Evolutionary conservation across 2,113 vertebrate genomes (phyloP).

Genomic region (Alethe castanea): DNA sequence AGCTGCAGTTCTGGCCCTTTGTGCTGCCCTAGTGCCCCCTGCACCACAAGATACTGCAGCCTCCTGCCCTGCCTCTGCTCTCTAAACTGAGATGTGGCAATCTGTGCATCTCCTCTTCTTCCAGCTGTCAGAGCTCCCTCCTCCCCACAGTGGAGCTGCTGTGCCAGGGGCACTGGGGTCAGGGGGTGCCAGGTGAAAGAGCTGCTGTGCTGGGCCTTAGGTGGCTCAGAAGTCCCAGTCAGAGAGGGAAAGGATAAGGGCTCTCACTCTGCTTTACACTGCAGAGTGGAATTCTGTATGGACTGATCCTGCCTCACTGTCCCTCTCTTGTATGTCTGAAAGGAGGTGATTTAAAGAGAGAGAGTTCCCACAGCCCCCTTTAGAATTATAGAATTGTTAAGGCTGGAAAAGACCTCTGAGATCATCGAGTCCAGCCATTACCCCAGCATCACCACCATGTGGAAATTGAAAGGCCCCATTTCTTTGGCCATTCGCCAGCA

Average conservation of each 20-base stretch:
- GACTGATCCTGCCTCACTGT: background rate
- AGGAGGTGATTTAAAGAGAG: background rate
- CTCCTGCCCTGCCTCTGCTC: background rate
- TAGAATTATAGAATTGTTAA: background rate
- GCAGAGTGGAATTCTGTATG: background rate
- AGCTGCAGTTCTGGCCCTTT: background rate
- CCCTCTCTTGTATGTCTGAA: background rate
- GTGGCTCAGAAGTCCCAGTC: background rate
- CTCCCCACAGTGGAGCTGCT: background rate
- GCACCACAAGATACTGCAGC: background rate
- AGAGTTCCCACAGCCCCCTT: background rate
- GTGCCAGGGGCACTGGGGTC: background rate
- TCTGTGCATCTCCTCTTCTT: background rate
- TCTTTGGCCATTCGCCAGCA: background rate
- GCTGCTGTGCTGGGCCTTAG: background rate
- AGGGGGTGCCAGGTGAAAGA: background rate
- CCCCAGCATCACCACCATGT: background rate
- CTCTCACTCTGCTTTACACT: background rate
- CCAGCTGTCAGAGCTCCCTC: background rate
- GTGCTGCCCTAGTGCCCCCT: background rate
- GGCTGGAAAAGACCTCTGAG: background rate
- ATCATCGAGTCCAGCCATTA: background rate
- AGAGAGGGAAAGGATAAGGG: background rate
- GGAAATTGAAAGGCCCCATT: background rate
- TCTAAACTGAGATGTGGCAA: fast-evolving